These are phyloP conservation scores for Cerceris rybyensis DNA, from an alignment of 2,888 invertebrate species.

Conservation along the genomic window DNA sequence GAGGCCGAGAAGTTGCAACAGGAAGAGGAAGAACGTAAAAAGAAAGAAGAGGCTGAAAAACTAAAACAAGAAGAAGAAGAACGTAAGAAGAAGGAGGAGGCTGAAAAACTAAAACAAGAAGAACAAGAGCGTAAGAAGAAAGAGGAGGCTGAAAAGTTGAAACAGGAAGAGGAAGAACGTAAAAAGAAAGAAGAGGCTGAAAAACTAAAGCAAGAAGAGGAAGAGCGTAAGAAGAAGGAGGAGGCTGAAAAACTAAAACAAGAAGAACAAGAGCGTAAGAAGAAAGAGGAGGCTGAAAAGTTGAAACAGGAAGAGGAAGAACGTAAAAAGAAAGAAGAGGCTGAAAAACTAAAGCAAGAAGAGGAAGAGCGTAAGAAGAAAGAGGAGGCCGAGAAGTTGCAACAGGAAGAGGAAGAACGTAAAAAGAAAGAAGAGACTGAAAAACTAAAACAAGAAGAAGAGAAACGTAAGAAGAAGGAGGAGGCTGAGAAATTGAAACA, in stretches of 20 bases:
- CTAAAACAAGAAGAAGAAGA: conserved; percentile 62
- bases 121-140: conserved; percentile 43
- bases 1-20: conserved; percentile 40
- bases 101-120: conserved; percentile 48
- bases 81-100: conserved; percentile 53
- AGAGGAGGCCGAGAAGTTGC: conserved; percentile 49
- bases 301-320: conserved; percentile 48
- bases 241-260: conserved; percentile 55
- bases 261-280: conserved; percentile 57
- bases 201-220: conserved; percentile 43
- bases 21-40: conserved; percentile 41
- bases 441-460: conserved; percentile 48
- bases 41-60: conserved; percentile 54
- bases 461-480: conserved; percentile 46
- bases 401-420: conserved; percentile 50
- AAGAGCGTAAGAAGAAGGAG: conserved; percentile 46
- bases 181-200: conserved; percentile 74
- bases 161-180: conserved; percentile 42
- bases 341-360: conserved; percentile 47
- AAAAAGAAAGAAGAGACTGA: conserved; percentile 54
- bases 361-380: conserved; percentile 45
- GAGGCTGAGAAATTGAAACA: conserved; percentile 54
- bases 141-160: conserved; percentile 52
- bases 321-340: conserved; percentile 53
- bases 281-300: conserved; percentile 57